Evolutionary conservation across 2,113 vertebrate genomes (phyloP), one percentile per base, ranked within the genome.

Genomic region (Hyaena hyaena): DNA sequence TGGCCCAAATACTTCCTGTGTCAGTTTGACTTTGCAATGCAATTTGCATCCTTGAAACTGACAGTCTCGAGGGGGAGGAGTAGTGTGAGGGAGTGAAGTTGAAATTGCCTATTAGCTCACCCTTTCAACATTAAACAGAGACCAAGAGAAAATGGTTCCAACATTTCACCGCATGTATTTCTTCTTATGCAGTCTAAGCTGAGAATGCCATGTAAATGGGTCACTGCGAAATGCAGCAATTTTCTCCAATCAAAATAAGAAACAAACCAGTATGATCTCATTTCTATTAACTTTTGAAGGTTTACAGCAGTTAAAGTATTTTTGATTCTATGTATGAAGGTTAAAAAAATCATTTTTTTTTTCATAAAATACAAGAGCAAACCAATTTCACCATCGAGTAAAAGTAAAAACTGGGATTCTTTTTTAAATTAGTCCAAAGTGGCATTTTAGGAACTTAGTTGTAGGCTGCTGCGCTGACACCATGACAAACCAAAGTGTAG

Each of bases 351-450:
- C 99, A 99, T 99, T 99, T 99, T 99, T 93, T 93, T 95, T 95
- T 45, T 5, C 99, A 99, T 99, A 99, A 99, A 99, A 99, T 99
- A 99, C 99, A 99, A 99, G 99, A 99, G 99, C 99, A 99, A 99
- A 99, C 99, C 99, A 99, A 99, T 99, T 99, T 99, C 98, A 99
- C 98, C 98, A 99, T 99, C 98, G 97, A 99, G 99, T 99, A 99
- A 99, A 99, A 99, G 99, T 99, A 99, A 99, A 99, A 99, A 99
- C 98, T 97, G 98, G 99, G 98, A 99, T 99, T 99, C 98, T 98
- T 98, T 97, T 99, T 99, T 98, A 99, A 99, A 99, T 99, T 98
- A 99, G 99, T 99, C 99, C 99, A 98, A 98, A 99, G 99, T 99
- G 99, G 98, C 98, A 99, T 99, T 77, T 99, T 94, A 98, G 98